Evolutionary conservation across 2,797 vertebrate species (phyloP), one percentile per base, ranked within the genome.

Genomic region (Sebastes kiyomatsui): DNA sequence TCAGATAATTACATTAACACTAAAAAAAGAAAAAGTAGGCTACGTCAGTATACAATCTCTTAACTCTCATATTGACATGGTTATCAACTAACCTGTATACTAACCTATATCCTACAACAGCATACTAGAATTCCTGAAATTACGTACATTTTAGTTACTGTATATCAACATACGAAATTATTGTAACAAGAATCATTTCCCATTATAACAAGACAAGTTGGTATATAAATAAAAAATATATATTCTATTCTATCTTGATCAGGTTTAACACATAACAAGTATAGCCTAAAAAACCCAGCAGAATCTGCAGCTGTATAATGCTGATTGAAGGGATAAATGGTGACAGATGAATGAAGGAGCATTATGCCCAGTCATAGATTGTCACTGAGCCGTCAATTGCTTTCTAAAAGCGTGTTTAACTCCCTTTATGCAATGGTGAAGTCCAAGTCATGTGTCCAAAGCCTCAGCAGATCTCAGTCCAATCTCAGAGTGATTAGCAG

Each of bases 401-500:
- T 70, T 77, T 87, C 72, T 90, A 85, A 86, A 87, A 84, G 64
- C 67, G 58, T 85, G 81, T 86, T 88, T 82, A 93, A 91, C 93
- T 80, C 75, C 81, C 46, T 94, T 95, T 90, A 95, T 88, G 88
- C 91, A 94, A 91, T 33, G 59, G 75, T 68, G 72, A 90, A 87
- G 91, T 85, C 89, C 86, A 55, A 81, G 91, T 94, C 93, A 91
- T 94, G 91, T 93, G 90, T 84, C 87, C 94, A 96, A 96, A 96
- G 94, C 94, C 90, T 90, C 90, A 83, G 85, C 94, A 96, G 95
- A 95, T 96, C 95, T 94, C 89, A 93, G 92, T 93, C 87, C 94
- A 92, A 94, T 89, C 95, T 94, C 88, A 94, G 91, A 92, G 94
- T 96, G 96, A 96, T 97, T 97, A 97, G 90, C 82, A 80, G 75